Conservation (phyloP, 2,797 vertebrate species). For the Furcifer pardalis region DNA sequence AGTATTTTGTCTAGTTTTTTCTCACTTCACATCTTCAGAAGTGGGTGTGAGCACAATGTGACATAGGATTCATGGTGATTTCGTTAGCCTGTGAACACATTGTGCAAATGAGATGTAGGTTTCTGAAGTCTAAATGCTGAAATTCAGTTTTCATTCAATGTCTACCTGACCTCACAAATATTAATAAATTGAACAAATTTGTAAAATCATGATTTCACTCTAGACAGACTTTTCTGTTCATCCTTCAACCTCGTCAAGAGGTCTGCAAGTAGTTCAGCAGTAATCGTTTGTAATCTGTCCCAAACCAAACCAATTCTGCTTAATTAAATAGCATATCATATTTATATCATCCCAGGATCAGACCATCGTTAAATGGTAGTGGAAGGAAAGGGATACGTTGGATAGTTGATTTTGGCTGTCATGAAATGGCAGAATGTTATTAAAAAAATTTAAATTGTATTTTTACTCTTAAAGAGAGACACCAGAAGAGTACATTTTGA, state of each 20-base stretch:
- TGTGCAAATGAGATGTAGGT: background rate
- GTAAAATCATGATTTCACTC: background rate
- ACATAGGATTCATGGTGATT: background rate
- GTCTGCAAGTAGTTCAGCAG: background rate
- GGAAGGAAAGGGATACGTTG: no score
- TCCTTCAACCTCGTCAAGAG: background rate
- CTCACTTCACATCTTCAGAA: background rate
- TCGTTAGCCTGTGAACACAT: background rate
- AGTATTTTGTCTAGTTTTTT: background rate
- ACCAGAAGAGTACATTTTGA: no score
- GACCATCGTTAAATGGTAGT: no score
- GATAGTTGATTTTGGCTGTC: background rate
- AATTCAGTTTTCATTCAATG: background rate
- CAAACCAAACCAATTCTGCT: background rate
- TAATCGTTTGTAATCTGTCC: background rate
- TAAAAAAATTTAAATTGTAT: background rate
- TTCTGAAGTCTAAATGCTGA: background rate
- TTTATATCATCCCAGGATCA: background rate
- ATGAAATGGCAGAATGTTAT: background rate
- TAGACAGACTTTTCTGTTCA: background rate
- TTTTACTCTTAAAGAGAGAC: no score
- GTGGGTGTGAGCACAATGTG: background rate
- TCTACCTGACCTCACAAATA: background rate
- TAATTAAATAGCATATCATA: background rate
- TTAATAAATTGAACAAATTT: background rate